Conservation (phyloP, 2,797 vertebrate species). For the Meriones psammophilus region DNA sequence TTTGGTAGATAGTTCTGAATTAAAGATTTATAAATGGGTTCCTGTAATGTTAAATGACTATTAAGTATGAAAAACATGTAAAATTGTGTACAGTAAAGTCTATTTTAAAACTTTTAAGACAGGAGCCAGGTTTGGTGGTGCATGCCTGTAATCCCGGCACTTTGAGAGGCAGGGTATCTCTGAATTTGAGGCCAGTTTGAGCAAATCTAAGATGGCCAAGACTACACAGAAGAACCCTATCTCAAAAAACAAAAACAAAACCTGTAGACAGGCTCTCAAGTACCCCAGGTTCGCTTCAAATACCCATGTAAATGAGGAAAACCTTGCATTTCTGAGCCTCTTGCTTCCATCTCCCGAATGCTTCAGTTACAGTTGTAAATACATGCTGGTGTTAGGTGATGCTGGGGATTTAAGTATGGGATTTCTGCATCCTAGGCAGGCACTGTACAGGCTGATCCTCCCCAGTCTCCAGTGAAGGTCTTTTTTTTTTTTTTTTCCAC, state of each 20-base stretch:
- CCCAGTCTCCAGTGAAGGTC: background rate
- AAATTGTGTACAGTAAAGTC: background rate
- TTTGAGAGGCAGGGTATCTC: too few species aligned
- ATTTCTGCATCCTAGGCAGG: background rate
- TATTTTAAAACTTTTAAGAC: background rate
- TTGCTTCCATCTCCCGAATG: background rate
- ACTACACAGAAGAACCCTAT: too few species aligned
- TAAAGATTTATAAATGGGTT: background rate
- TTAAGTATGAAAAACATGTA: background rate
- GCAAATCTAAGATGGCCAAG: too few species aligned
- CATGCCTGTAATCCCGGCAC: too few species aligned
- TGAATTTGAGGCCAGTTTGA: too few species aligned
- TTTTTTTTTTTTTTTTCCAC: background rate
- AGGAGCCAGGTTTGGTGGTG: too few species aligned
- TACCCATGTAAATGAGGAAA: background rate
- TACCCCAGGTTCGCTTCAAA: background rate
- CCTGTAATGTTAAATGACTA: constrained; percentile 37
- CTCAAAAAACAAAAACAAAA: too few species aligned
- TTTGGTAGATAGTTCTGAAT: constrained; percentile 36
- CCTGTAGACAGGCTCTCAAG: background rate
- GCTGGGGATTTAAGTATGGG: background rate
- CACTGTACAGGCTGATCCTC: background rate
- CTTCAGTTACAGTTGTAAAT: background rate
- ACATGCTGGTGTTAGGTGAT: background rate
- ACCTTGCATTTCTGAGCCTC: background rate